Conservation (phyloP, 2,797 vertebrate genomes). For the Oreortyx pictus region DNA sequence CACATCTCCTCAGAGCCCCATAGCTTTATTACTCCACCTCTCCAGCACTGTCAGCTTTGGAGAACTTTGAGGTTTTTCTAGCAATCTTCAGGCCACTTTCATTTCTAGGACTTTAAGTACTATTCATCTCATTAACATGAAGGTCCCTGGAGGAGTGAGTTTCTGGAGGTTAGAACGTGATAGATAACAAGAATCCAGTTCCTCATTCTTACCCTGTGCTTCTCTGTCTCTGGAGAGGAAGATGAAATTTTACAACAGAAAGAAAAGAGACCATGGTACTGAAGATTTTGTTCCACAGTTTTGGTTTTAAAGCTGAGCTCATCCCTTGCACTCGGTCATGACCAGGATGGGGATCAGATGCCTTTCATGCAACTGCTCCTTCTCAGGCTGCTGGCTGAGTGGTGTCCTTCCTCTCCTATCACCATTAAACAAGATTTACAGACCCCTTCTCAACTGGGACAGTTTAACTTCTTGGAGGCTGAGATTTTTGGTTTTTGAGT, state of each 20-base stretch:
- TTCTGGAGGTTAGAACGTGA: neutral
- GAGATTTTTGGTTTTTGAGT: accelerated
- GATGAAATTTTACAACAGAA: neutral
- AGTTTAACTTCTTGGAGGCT: neutral
- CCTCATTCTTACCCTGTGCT: neutral
- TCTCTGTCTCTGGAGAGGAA: neutral
- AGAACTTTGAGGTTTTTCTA: neutral
- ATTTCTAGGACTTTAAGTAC: neutral
- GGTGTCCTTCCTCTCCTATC: neutral
- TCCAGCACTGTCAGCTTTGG: neutral
- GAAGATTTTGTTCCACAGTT: neutral
- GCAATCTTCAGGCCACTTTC: neutral
- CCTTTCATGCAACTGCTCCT: neutral
- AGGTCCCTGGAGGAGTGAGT: neutral
- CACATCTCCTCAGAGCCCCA: neutral
- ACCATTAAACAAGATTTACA: neutral
- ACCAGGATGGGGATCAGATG: neutral
- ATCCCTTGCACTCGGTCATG: neutral
- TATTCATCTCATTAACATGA: neutral
- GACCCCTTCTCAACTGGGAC: neutral
- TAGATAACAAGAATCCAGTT: neutral
- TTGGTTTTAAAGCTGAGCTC: no score
- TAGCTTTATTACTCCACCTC: neutral
- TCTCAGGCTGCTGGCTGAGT: neutral
- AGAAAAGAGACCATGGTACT: neutral